A percentile compares a stretch with the other conserved stretches of the same genome.
These are phyloP conservation scores for Cabera pusaria DNA, from an alignment of 2,888 invertebrate species.

Conservation along the genomic window DNA sequence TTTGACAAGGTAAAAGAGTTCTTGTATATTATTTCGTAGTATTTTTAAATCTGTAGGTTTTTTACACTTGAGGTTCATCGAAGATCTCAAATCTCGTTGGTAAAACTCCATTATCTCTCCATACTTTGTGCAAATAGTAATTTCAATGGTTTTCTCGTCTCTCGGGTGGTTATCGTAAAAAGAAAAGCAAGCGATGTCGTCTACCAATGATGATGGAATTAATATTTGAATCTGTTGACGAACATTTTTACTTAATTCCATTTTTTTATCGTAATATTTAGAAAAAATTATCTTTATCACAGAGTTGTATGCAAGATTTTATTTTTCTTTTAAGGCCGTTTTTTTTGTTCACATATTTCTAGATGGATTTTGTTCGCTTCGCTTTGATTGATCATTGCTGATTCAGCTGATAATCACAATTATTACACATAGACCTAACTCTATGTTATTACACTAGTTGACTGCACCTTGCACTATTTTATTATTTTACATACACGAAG, in stretches of 20 bases:
- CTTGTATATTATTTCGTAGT: constrained; percentile 52
- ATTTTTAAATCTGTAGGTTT: constrained; percentile 47
- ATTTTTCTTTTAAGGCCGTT: too few relatives aligned
- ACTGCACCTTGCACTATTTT: too few relatives aligned
- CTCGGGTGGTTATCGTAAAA: constrained; percentile 66
- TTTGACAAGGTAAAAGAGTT: constrained; percentile 57
- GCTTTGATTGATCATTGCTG: too few relatives aligned
- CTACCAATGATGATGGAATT: constrained; percentile 51
- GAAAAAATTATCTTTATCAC: too few relatives aligned
- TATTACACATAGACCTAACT: too few relatives aligned
- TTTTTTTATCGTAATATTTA: constrained; percentile 14
- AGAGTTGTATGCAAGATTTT: too few relatives aligned
- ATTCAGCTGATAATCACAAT: too few relatives aligned
- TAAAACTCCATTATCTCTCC: constrained; percentile 63
- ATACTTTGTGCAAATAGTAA: constrained; percentile 53
- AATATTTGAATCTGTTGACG: constrained; percentile 45
- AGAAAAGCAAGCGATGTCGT: constrained; percentile 54
- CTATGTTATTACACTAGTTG: too few relatives aligned
- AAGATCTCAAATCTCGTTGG: constrained; percentile 48
- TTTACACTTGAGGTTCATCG: constrained; percentile 37
- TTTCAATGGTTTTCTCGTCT: constrained; percentile 50
- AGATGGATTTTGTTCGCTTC: too few relatives aligned
- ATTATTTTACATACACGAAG: too few relatives aligned
- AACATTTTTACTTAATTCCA: constrained; percentile 40
- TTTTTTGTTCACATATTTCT: too few relatives aligned